Percentiles rank a stretch among this genome's conserved stretches.
Conservation (phyloP, 2,888 invertebrate species). For the Suillia variegata region DNA sequence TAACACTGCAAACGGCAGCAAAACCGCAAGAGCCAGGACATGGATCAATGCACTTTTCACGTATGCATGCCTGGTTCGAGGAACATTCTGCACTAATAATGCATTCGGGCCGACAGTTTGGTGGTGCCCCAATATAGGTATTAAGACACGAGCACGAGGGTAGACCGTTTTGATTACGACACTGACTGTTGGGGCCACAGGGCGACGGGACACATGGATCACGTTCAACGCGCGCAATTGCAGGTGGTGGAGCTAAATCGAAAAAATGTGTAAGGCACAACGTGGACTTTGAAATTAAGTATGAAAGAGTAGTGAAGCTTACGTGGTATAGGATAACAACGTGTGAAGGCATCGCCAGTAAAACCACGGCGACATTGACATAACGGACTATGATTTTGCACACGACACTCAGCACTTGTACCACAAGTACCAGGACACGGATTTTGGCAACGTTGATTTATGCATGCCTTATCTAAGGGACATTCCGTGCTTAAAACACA, state of each 20-base stretch:
- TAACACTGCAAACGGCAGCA: conserved; percentile 67
- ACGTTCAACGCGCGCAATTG: conserved; percentile 43
- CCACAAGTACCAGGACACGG: conserved; percentile 70
- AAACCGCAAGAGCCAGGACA: conserved; percentile 73
- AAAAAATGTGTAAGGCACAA: neutral
- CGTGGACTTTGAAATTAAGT: neutral
- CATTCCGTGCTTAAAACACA: conserved; percentile 72
- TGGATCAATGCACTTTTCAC: conserved; percentile 72
- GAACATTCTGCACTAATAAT: conserved; percentile 72
- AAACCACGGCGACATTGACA: conserved; percentile 74
- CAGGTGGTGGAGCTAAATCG: conserved; percentile 45
- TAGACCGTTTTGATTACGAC: conserved; percentile 64
- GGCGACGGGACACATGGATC: conserved; percentile 73
- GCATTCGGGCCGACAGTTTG: conserved; percentile 75
- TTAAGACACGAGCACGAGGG: conserved; percentile 72
- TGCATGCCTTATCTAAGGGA: conserved; percentile 67
- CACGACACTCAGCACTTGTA: conserved; percentile 72
- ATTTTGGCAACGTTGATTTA: conserved; percentile 70
- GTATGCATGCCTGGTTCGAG: conserved; percentile 71
- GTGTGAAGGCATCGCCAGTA: conserved; percentile 77
- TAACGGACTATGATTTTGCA: conserved; percentile 78
- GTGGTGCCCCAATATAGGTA: conserved; percentile 70
- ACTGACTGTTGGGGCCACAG: conserved; percentile 69
- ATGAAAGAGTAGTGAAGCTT: conserved; percentile 37
- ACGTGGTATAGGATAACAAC: conserved; percentile 65